Evolutionary conservation across 2,113 vertebrate genomes (phyloP).

Genomic region (Puma concolor): DNA sequence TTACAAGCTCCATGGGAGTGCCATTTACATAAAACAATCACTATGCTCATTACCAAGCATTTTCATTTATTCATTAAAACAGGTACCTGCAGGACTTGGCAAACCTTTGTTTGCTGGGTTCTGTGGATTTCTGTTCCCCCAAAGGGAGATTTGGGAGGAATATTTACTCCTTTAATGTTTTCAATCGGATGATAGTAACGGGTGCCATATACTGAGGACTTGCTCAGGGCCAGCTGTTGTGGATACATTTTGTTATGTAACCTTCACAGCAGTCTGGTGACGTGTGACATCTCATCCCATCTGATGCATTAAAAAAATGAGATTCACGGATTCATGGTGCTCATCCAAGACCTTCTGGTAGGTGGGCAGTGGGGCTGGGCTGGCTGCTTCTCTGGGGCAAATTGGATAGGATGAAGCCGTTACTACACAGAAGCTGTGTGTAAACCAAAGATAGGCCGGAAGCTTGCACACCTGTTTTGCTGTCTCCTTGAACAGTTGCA

Average conservation of each 20-base stretch:
- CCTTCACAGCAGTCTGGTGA: neutral
- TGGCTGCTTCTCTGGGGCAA: neutral
- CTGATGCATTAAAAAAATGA: neutral
- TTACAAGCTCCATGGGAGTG: conserved; percentile 67
- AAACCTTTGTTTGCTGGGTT: conserved; percentile 5
- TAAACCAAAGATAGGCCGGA: neutral
- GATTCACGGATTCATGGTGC: neutral
- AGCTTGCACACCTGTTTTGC: too few relatives aligned
- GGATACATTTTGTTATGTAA: neutral
- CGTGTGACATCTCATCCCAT: neutral
- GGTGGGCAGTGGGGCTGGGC: neutral
- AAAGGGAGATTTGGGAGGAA: conserved; percentile 15
- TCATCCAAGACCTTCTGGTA: neutral
- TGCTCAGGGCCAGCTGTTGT: neutral
- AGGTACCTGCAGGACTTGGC: conserved; percentile 71
- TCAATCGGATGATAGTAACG: neutral
- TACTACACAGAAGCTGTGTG: neutral
- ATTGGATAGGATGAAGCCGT: neutral
- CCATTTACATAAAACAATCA: conserved; percentile 80
- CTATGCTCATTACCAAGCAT: conserved; percentile 58
- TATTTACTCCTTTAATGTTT: conserved; percentile 1
- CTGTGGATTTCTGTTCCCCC: conserved; percentile 6
- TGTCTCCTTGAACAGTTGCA: neutral
- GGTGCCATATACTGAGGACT: neutral
- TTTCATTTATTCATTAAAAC: conserved; percentile 74